Evolutionary conservation across 2,797 vertebrate genomes (phyloP), one percentile per base, ranked within the genome.

Genomic region (Fistularia commersonii): DNA sequence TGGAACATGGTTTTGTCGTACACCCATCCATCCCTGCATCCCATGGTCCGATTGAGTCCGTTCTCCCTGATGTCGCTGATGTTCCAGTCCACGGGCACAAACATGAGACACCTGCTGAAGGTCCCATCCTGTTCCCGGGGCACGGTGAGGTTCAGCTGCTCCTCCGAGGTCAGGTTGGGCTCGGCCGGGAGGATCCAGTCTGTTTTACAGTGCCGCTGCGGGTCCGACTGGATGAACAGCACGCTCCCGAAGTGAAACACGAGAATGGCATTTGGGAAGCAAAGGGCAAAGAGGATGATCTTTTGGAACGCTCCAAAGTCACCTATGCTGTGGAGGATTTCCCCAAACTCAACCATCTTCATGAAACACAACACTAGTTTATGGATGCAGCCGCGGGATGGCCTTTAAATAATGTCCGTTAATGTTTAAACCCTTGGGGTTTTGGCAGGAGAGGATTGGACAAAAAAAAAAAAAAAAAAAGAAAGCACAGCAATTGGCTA

Each of bases 281-380:
- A 48, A 0, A 92, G 61, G 11, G 87, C 60, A 11, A 92, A 38
- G 32, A 92, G 64, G 13, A 90, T 46, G 43, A 63, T 15, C 45
- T 87, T 76, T 74, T 95, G 93, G 50, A 94, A 93, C 0, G 50
- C 55, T 41, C 91, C 90, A 46, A 92, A 93, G 33, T 91, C 91
- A 0, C 91, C 92, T 0, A 85, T 53, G 3, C 38, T 74, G 23
- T 54, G 76, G 23, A 93, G 73, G 54, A 92, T 80, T 45, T 88
- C 87, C 11, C 88, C 89, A 0, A 90, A 63, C 0, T 83, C 81
- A 0, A 82, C 66, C 92, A 92, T 92, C 45, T 60, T 11, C 0
- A 46, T 11, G 14, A 45, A 35, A 33, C 35, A 6, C 35, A 1
- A 8, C 35, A 33, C 14, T 1, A 41, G 36, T 37, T 36, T 11